A percentile compares a stretch with the other conserved stretches of the same genome.
phyloP scores from a whole-genome alignment of 2,888 invertebrate genomes.

The Coremacera marginata region DNA sequence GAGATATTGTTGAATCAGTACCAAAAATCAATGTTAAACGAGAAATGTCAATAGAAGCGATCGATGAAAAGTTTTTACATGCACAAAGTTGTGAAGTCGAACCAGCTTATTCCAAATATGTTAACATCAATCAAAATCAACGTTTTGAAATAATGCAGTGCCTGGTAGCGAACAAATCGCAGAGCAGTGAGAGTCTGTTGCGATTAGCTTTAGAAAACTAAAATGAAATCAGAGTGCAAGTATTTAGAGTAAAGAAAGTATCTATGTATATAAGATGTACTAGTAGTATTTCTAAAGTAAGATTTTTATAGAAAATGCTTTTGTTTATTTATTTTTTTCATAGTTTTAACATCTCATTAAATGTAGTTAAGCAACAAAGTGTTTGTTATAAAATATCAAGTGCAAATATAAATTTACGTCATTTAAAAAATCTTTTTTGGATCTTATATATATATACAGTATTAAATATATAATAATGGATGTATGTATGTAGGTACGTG shows the following conservation, averaged over 20 bases:
- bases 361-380: background rate
- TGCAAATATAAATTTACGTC: too few relatives aligned
- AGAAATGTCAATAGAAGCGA: background rate
- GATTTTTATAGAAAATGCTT: background rate
- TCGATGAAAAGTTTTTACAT: background rate
- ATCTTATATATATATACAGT: too few relatives aligned
- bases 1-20: background rate
- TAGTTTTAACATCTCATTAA: background rate
- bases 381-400: too few relatives aligned
- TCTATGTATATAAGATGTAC: background rate
- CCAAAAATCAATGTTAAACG: background rate
- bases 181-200: conserved; percentile 43
- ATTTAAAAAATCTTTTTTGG: background rate
- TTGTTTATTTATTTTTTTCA: background rate
- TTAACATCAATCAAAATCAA: conserved; percentile 35
- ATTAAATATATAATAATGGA: too few relatives aligned
- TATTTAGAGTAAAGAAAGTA: background rate
- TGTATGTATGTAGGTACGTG: too few relatives aligned
- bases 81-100: background rate
- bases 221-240: conserved; percentile 10
- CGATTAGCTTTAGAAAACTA: conserved; percentile 46
- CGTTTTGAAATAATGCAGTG: conserved; percentile 48
- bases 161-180: conserved; percentile 47
- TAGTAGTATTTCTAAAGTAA: background rate
- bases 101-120: conserved; percentile 3